A percentile compares a stretch with the other conserved stretches of the same genome.
phyloP scores from a whole-genome alignment of 92 coral and sea anemone genomes.

The Palythoa grandis region DNA sequence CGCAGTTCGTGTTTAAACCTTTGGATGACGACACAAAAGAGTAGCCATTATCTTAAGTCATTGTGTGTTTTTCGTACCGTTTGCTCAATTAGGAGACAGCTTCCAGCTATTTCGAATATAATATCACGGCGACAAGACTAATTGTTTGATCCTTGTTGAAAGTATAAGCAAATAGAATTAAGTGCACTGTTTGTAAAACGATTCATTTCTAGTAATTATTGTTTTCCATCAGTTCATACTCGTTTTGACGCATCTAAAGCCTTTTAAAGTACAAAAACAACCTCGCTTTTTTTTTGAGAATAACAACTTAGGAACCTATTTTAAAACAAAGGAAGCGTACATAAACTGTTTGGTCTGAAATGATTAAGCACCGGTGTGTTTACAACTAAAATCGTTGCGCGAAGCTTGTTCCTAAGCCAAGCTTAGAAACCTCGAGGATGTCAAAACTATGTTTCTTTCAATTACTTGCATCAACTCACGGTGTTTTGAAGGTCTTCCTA shows the following conservation, averaged over 20 bases:
- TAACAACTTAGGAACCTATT: constrained; percentile 23
- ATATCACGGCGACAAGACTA: constrained; percentile 45
- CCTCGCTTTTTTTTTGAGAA: constrained; percentile 9
- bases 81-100: constrained; percentile 27
- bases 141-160: constrained; percentile 51
- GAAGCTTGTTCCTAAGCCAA: background rate
- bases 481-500: background rate
- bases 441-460: constrained; percentile 10
- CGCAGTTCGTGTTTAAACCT: constrained; percentile 22
- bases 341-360: constrained; percentile 15
- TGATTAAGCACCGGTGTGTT: constrained; percentile 19
- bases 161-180: constrained; percentile 51
- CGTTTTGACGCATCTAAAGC: constrained; percentile 34
- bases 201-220: constrained; percentile 44
- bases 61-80: constrained; percentile 28
- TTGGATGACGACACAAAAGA: background rate
- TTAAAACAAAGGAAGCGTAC: constrained; percentile 15
- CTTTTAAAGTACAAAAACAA: constrained; percentile 25
- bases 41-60: constrained; percentile 16
- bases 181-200: constrained; percentile 49
- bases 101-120: constrained; percentile 35
- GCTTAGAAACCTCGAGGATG: background rate
- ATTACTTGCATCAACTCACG: background rate
- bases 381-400: constrained; percentile 23
- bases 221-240: constrained; percentile 29